Evolutionary conservation across 2,113 vertebrate species (phyloP).

Genomic region (Hirundichthys speculiger): DNA sequence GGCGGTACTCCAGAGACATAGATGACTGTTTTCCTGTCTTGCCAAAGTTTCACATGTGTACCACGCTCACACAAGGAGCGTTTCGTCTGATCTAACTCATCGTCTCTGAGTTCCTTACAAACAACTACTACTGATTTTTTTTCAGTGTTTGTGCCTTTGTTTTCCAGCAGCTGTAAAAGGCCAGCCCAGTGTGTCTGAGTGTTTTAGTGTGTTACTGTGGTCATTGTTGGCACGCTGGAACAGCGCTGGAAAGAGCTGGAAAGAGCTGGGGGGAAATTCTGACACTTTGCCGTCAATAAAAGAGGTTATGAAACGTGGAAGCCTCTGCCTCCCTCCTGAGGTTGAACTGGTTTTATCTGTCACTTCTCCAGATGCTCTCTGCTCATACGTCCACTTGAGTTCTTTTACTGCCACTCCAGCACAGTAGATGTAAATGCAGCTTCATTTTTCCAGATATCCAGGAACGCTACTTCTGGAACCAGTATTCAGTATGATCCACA

Average conservation of each 20-base stretch:
- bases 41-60: too few species aligned
- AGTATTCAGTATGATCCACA: too few species aligned
- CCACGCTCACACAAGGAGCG: constrained; percentile 5
- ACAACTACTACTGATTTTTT: constrained; percentile 14
- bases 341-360: constrained; percentile 22
- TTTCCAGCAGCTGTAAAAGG: constrained; percentile 16
- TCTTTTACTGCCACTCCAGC: too few species aligned
- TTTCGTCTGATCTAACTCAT: neutral
- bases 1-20: too few species aligned
- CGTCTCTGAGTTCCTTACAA: constrained; percentile 5
- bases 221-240: constrained; percentile 21
- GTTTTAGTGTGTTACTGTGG: constrained; percentile 28
- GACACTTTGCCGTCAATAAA: constrained; percentile 60
- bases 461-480: too few species aligned
- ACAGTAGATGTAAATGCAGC: too few species aligned
- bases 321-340: constrained; percentile 46
- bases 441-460: too few species aligned
- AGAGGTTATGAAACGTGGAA: constrained; percentile 51
- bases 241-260: constrained; percentile 62
- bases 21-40: too few species aligned
- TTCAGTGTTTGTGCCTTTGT: constrained; percentile 24
- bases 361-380: neutral
- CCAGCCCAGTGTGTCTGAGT: neutral
- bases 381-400: neutral
- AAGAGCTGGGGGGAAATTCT: constrained; percentile 63